Evolutionary conservation across 1,140 invertebrate genomes (phyloP).

Genomic region (Trachymyrmex septentrionalis): DNA sequence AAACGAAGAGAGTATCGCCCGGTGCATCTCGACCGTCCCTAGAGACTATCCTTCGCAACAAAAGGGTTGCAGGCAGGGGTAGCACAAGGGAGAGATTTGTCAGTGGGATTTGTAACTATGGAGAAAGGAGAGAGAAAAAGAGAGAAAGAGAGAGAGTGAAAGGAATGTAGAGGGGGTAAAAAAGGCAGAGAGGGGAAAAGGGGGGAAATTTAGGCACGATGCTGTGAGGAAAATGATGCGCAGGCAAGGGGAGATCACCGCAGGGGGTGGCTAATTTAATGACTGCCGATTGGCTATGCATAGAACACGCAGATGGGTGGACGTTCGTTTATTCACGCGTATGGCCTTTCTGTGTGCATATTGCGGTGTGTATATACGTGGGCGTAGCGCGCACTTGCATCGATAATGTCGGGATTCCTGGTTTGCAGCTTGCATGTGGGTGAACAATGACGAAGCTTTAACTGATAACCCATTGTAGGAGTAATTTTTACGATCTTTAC

Average conservation of each 20-base stretch:
- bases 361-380: background rate
- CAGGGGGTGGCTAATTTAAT: slow-evolving; percentile 80
- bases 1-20: slow-evolving; percentile 49
- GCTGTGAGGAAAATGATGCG: slow-evolving; percentile 49
- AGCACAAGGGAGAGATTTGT: slow-evolving; percentile 65
- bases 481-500: background rate
- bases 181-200: background rate
- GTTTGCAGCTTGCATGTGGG: slow-evolving; percentile 17
- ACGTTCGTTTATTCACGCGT: slow-evolving; percentile 30
- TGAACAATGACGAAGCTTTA: slow-evolving; percentile 31
- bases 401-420: background rate
- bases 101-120: slow-evolving; percentile 58
- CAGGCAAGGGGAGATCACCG: slow-evolving; percentile 64
- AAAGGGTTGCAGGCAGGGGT: slow-evolving; percentile 59
- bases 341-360: background rate
- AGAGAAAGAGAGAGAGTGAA: background rate
- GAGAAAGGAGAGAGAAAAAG: background rate
- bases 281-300: slow-evolving; percentile 80
- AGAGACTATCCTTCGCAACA: slow-evolving; percentile 25
- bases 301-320: slow-evolving; percentile 67
- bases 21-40: slow-evolving; percentile 60
- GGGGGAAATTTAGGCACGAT: background rate
- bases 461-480: slow-evolving; percentile 15
- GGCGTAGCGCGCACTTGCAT: slow-evolving; percentile 19
- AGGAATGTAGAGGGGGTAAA: background rate